A percentile compares a stretch with the other conserved stretches of the same genome.
These are phyloP conservation scores for Staurois parvus DNA, from an alignment of 2,797 vertebrate genomes.

Conservation along the genomic window DNA sequence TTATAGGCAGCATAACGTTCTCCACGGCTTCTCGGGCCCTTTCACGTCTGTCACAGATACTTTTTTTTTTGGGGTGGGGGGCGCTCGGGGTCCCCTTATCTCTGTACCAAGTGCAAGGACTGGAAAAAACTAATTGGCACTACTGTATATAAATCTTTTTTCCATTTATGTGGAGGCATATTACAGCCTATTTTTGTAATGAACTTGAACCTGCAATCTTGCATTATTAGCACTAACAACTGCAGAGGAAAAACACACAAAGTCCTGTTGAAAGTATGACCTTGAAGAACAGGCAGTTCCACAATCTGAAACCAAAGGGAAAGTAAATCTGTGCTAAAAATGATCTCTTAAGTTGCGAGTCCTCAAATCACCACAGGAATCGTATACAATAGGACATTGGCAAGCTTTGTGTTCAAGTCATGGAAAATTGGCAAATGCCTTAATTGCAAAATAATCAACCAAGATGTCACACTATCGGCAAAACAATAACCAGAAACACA, in stretches of 20 bases:
- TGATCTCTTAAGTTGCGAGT: not conserved
- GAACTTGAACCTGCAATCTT: not conserved
- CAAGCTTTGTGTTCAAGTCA: not conserved
- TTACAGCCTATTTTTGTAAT: not conserved
- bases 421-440: slow-evolving; percentile 21
- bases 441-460: not conserved
- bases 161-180: not conserved
- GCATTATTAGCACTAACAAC: not conserved
- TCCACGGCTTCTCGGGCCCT: no score
- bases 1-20: no score
- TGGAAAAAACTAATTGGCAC: no score
- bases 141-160: no score
- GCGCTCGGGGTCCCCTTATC: no score
- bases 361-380: not conserved
- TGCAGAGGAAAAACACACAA: not conserved
- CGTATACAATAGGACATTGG: not conserved
- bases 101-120: no score
- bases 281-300: not conserved
- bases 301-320: not conserved
- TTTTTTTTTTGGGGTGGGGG: no score
- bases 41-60: no score
- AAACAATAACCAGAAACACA: not conserved
- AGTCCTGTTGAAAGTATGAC: not conserved
- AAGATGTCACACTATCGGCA: not conserved
- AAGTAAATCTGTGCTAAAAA: not conserved